Percentiles rank a stretch among this genome's conserved stretches.
Conservation (phyloP, 2,797 vertebrate genomes). For the Dromococcyx pavoninus region DNA sequence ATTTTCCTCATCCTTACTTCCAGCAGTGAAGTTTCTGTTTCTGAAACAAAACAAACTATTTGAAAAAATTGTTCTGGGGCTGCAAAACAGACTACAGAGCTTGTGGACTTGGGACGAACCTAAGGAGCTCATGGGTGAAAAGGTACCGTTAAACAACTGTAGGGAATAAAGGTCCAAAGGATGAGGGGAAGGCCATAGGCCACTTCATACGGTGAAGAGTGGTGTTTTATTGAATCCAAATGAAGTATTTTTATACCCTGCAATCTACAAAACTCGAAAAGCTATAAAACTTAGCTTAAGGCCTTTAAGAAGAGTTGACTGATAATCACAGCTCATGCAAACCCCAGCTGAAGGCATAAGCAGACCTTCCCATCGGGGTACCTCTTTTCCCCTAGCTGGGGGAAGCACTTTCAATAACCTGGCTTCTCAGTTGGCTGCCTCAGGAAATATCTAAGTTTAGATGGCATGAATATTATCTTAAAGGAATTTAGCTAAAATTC, state of each 20-base stretch:
- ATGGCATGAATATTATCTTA: neutral
- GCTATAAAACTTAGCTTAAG: neutral
- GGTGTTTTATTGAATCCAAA: neutral
- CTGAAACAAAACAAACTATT: neutral
- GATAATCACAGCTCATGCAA: neutral
- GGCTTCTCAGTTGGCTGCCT: neutral
- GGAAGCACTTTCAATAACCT: neutral
- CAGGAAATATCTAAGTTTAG: neutral
- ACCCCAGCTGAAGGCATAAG: neutral
- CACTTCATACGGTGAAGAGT: rapidly evolving
- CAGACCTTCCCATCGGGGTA: neutral
- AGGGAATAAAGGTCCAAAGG: neutral
- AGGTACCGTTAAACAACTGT: neutral
- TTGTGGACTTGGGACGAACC: neutral
- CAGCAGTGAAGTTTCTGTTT: too few species aligned
- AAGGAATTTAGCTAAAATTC: neutral
- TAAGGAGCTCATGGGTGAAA: neutral
- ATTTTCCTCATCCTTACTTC: neutral
- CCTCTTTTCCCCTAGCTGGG: neutral
- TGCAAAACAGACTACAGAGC: neutral
- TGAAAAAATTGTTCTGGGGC: neutral
- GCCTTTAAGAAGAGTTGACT: neutral
- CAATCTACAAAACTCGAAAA: neutral
- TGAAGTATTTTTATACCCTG: neutral
- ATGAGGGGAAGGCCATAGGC: neutral